Evolutionary conservation across 2,888 invertebrate genomes (phyloP).

Genomic region (Odontothrips loti): DNA sequence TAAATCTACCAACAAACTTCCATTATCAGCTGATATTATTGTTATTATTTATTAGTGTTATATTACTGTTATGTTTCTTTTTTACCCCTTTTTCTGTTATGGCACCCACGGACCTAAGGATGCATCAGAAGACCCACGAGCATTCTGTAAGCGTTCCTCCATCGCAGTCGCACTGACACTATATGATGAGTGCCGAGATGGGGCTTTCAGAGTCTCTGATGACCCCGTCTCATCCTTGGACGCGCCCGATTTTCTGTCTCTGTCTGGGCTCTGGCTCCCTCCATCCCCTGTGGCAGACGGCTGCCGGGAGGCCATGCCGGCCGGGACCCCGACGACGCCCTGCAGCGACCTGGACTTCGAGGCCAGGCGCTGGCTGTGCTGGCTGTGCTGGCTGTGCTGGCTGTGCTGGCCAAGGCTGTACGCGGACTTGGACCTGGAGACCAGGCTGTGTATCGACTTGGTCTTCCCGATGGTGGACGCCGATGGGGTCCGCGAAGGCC

Average conservation of each 20-base stretch:
- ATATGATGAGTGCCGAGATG: neutral
- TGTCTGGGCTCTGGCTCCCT: no score
- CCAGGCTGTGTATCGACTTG: neutral
- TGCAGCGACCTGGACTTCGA: neutral
- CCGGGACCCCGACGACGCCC: neutral
- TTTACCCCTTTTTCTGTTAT: neutral
- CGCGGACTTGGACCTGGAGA: neutral
- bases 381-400: neutral
- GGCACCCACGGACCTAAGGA: no score
- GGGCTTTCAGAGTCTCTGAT: neutral
- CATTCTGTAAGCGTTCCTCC: no score
- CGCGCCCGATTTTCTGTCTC: no score
- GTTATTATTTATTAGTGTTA: neutral
- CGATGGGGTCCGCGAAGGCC: neutral
- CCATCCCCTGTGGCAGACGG: no score
- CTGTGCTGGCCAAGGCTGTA: neutral
- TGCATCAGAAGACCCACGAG: no score
- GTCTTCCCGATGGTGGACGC: neutral
- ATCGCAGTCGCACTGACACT: no score
- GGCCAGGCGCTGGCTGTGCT: neutral
- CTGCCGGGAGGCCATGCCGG: no score
- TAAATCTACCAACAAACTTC: neutral
- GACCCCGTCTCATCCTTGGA: neutral
- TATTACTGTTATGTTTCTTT: neutral
- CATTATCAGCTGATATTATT: neutral